Base-by-base conservation (phyloP, 1,140 invertebrate genomes). In the Hylaeus anthracinus region DNA sequence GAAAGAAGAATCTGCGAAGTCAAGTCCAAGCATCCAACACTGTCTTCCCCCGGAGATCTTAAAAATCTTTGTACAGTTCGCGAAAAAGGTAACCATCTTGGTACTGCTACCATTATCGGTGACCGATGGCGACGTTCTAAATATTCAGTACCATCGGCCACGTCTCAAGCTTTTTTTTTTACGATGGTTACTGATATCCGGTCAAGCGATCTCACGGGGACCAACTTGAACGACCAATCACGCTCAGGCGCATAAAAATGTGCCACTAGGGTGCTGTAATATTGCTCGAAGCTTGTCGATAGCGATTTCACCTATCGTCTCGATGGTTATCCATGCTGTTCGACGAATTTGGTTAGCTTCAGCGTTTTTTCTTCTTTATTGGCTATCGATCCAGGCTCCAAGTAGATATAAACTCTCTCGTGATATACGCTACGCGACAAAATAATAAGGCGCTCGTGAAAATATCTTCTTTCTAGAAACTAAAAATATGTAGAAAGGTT, bases 121-220 rank as follows among this genome's bases (percentile, higher is more conserved):
- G 26, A 26, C 39, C 26, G 3, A 5, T 10, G 26, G 1, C 45
- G 14, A 65, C 2, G 26, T 9, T 26, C 60, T 45, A 65, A 79
- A 79, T 74, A 75, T 75, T 74, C 64, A 43, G 14, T 5, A 5
- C 37, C 14, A 51, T 9, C 5, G 5, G 0, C 2, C 14, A 5
- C 5, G 60, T 26, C 51, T 58, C 3, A 15, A 60, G 37, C 15
- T 8, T 51, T 51, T 51, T 51, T 89, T 92, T 92, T 93, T 93
- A 92, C 87, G 87, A 85, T 66, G 66, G 72, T 82, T 79, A 76
- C 61, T 43, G 85, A 88, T 90, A 90, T 92, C 81, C 88, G 90
- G 88, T 88, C 82, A 90, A 92, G 90, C 87, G 90, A 90, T 88
- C 90, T 91, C 90, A 82, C 77, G 87, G 87, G 90, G 83, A 76